A percentile compares a stretch with the other conserved stretches of the same genome.
Evolutionary conservation across 2,888 invertebrate genomes (phyloP).

Genomic region (Andricus quercusramuli): DNA sequence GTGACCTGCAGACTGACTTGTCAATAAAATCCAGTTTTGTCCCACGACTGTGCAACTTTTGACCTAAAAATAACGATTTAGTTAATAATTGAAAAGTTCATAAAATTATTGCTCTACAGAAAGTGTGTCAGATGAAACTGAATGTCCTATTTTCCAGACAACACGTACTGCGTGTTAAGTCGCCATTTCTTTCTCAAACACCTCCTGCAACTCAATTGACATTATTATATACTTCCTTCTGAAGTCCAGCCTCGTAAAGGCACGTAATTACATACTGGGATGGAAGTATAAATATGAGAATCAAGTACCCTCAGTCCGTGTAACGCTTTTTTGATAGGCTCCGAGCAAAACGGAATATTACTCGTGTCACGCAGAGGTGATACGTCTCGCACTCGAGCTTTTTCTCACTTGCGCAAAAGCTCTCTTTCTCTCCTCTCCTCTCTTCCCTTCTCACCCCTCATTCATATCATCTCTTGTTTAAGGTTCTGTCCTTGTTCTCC

Average conservation of each 20-base stretch:
- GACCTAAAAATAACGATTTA: background rate
- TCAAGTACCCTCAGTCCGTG: background rate
- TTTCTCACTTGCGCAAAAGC: conserved; percentile 28
- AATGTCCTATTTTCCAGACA: background rate
- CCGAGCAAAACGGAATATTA: conserved; percentile 16
- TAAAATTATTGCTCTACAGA: background rate
- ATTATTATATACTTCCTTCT: background rate
- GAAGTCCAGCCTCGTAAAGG: background rate
- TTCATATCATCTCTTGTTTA: conserved; percentile 33
- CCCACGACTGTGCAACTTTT: too few relatives aligned
- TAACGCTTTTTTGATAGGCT: conserved; percentile 1
- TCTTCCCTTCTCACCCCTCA: background rate
- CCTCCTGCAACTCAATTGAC: background rate
- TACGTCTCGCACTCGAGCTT: conserved; percentile 26
- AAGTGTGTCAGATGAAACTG: background rate
- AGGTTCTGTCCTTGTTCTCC: conserved; percentile 4
- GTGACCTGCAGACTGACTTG: too few relatives aligned
- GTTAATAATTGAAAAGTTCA: background rate
- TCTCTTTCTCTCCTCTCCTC: background rate
- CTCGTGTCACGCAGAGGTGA: conserved; percentile 31
- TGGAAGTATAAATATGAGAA: background rate
- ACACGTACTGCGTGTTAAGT: background rate
- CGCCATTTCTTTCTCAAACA: background rate
- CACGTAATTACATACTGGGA: background rate
- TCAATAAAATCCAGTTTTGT: too few relatives aligned